A percentile compares a stretch with the other conserved stretches of the same genome.
These are phyloP conservation scores for Callospermophilus lateralis DNA, from an alignment of 2,113 vertebrate genomes.

Conservation along the genomic window DNA sequence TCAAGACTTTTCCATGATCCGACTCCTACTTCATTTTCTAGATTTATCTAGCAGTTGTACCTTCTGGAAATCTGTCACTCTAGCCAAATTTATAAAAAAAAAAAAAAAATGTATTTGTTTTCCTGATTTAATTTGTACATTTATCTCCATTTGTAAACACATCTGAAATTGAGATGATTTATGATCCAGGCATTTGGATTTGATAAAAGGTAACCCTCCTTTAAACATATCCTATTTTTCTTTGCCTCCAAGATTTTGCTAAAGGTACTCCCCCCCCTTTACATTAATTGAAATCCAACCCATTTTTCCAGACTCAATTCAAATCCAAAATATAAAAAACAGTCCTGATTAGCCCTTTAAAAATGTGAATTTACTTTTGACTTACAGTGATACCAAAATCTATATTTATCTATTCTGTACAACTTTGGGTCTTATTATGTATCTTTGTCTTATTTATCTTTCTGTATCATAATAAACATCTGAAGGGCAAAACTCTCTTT, in stretches of 20 bases:
- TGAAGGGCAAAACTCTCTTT: background rate
- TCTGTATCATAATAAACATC: background rate
- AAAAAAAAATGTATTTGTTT: background rate
- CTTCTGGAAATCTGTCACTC: background rate
- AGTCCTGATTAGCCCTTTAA: background rate
- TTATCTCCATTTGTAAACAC: background rate
- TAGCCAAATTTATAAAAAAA: background rate
- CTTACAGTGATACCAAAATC: background rate
- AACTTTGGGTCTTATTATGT: background rate
- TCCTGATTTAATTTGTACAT: background rate
- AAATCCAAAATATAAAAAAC: background rate
- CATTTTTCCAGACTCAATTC: constrained; percentile 32
- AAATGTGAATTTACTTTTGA: constrained; percentile 46
- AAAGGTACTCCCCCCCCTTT: background rate
- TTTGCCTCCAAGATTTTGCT: background rate
- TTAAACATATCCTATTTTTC: background rate
- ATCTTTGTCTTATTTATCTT: background rate
- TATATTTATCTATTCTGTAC: background rate
- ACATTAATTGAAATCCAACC: background rate
- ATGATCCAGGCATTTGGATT: background rate
- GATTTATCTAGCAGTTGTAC: background rate
- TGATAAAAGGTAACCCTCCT: background rate
- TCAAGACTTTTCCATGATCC: background rate
- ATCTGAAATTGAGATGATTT: background rate
- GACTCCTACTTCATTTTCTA: background rate